These are phyloP conservation scores for Anhinga anhinga DNA, from an alignment of 2,113 vertebrate species.

Conservation along the genomic window DNA sequence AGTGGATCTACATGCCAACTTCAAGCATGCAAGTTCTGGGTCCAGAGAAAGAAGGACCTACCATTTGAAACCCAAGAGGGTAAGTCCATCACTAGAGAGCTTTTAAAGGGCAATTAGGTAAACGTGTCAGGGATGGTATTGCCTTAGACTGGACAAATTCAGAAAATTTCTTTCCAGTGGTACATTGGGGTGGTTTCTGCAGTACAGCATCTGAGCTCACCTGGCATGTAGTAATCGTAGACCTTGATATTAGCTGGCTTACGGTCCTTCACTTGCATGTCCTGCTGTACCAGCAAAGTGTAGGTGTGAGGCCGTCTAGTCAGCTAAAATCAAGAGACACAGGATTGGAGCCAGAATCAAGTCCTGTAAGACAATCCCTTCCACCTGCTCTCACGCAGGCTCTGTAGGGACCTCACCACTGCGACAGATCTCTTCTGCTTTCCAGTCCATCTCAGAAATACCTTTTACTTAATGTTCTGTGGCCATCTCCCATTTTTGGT, in stretches of 20 bases:
- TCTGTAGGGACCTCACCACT: background rate
- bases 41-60: background rate
- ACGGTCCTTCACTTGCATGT: slow-evolving; percentile 68
- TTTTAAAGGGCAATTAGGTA: background rate
- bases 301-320: slow-evolving; percentile 40
- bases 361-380: background rate
- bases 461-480: background rate
- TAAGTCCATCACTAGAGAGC: background rate
- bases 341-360: background rate
- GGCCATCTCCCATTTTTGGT: background rate
- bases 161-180: background rate
- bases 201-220: slow-evolving; percentile 55
- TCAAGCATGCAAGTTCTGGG: background rate
- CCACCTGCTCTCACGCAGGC: background rate
- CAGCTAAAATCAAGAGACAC: slow-evolving; percentile 19
- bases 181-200: background rate
- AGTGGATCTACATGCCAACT: background rate
- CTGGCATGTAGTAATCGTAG: slow-evolving; percentile 85
- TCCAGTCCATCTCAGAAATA: background rate
- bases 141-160: background rate
- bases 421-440: background rate
- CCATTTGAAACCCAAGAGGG: background rate
- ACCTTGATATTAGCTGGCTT: slow-evolving; percentile 80
- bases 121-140: background rate
- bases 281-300: slow-evolving; percentile 47